These are phyloP conservation scores for Dicentrarchus labrax DNA, from an alignment of 2,113 vertebrate species.

Conservation along the genomic window DNA sequence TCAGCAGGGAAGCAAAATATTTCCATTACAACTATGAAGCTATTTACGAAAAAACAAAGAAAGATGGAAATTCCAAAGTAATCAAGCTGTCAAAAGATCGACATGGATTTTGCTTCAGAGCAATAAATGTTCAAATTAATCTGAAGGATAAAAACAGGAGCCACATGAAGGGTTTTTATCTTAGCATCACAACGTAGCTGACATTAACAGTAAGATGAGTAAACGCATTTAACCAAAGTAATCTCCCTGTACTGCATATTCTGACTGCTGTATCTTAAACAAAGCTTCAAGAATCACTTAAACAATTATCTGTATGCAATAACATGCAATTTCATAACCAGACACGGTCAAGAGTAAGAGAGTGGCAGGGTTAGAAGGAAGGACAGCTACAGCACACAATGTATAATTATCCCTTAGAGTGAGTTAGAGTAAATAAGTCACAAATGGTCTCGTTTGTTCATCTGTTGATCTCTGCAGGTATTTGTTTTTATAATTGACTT, in stretches of 20 bases:
- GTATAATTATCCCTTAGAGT: slow-evolving; percentile 5
- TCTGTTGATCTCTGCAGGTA: slow-evolving; percentile 7
- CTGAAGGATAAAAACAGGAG: neutral
- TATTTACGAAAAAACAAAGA: slow-evolving; percentile 32
- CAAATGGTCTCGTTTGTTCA: neutral
- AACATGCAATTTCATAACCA: slow-evolving; percentile 27
- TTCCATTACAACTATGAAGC: slow-evolving; percentile 41
- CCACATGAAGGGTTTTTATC: slow-evolving; percentile 14
- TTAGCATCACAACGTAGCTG: neutral
- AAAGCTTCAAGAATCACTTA: slow-evolving; percentile 27
- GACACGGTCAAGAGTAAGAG: slow-evolving; percentile 19
- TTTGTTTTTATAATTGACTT: neutral
- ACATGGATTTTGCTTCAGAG: slow-evolving; percentile 5
- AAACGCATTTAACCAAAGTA: neutral
- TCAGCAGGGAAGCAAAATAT: slow-evolving; percentile 43
- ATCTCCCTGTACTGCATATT: neutral
- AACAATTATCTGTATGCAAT: slow-evolving; percentile 3
- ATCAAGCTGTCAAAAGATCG: neutral
- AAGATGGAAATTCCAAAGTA: slow-evolving; percentile 25
- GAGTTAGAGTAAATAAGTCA: slow-evolving; percentile 3
- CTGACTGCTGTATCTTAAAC: neutral
- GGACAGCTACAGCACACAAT: neutral
- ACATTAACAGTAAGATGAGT: neutral
- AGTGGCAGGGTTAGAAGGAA: slow-evolving; percentile 12
- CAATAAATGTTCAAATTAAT: neutral